A percentile compares a stretch with the other conserved stretches of the same genome.
Evolutionary conservation across 2,888 invertebrate genomes (phyloP).

Genomic region (Helicoverpa assulta): DNA sequence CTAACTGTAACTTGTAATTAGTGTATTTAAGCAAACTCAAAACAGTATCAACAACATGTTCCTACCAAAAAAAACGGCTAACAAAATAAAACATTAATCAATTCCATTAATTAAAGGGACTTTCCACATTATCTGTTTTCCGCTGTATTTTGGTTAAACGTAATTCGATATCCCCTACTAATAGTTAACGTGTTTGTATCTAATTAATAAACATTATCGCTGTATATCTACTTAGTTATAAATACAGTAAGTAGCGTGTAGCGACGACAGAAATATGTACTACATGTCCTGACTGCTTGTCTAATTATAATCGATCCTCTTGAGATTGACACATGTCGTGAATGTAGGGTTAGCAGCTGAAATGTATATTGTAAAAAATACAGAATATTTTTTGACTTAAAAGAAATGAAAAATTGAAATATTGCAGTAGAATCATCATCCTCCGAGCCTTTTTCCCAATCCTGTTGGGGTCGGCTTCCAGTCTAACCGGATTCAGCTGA

Average conservation of each 20-base stretch:
- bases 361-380: background rate
- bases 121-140: background rate
- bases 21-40: too few relatives aligned
- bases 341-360: slow-evolving; percentile 44
- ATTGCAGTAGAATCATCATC: too few relatives aligned
- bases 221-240: slow-evolving; percentile 43
- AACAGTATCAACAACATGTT: too few relatives aligned
- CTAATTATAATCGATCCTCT: slow-evolving; percentile 78
- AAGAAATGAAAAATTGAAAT: too few relatives aligned
- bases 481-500: too few relatives aligned
- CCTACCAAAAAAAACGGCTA: background rate
- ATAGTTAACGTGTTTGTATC: slow-evolving; percentile 36
- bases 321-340: slow-evolving; percentile 76
- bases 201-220: slow-evolving; percentile 44
- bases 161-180: slow-evolving; percentile 36
- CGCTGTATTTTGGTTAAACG: background rate
- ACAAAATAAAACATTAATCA: background rate
- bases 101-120: background rate
- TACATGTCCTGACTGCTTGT: slow-evolving; percentile 68
- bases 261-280: slow-evolving; percentile 65
- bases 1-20: too few relatives aligned
- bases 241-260: slow-evolving; percentile 42
- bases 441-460: too few relatives aligned
- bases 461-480: too few relatives aligned
- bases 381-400: too few relatives aligned